Conservation (phyloP, 2,888 invertebrate species). For the Mythimna impura region DNA sequence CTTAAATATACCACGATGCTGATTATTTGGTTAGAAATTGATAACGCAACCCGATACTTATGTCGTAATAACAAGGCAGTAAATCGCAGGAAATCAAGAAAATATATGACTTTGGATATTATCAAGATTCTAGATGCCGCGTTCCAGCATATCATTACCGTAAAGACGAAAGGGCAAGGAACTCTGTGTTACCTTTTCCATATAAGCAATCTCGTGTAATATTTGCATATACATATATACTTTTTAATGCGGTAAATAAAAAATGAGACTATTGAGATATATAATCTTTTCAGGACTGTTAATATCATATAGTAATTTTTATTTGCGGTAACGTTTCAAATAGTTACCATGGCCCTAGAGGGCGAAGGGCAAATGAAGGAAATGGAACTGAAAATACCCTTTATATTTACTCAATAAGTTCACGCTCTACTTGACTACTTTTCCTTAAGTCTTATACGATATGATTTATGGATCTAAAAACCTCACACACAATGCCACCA, state of each 20-base stretch:
- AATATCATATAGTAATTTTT: neutral
- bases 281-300: neutral
- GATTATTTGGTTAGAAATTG: conserved; percentile 15
- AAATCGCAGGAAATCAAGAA: conserved; percentile 23
- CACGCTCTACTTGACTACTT: neutral
- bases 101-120: conserved; percentile 36
- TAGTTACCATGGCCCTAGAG: too few relatives aligned
- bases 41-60: conserved; percentile 17
- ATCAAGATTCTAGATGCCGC: conserved; percentile 52
- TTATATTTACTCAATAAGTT: neutral
- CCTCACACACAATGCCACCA: neutral
- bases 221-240: conserved; percentile 32
- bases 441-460: neutral
- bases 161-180: conserved; percentile 36
- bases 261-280: neutral
- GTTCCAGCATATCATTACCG: conserved; percentile 42
- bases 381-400: neutral
- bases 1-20: neutral
- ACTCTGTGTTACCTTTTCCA: conserved; percentile 33
- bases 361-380: too few relatives aligned
- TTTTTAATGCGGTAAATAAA: conserved; percentile 10
- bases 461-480: conserved; percentile 10
- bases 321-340: neutral
- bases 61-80: conserved; percentile 18
- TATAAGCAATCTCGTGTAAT: conserved; percentile 13